Base-by-base conservation (phyloP, 1,140 invertebrate species). In the Brachionus sp. region DNA sequence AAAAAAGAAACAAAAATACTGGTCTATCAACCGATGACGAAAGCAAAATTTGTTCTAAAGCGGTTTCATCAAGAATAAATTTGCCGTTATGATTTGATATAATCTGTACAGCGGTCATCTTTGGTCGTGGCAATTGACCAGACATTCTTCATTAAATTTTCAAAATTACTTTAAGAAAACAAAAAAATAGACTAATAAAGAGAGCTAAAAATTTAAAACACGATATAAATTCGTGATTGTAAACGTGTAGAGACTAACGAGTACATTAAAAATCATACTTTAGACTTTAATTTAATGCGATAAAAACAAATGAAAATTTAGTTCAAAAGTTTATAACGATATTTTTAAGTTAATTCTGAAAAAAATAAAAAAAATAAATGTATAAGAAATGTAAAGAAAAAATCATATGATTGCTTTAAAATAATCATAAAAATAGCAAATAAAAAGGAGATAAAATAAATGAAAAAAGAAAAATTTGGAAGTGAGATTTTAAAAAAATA, bases 1-100 rank as follows among this genome's bases (percentile, higher is more conserved):
- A 3, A 10, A 3, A 75, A 9, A 9, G 9, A 0, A 19, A 46
- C 4, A 42, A 6, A 42, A 46, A 19, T 75, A 75, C 70, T 25
- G 70, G 70, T 75, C 19, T 44, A 29, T 75, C 19, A 12, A 19
- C 12, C 6, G 1, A 2, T 6, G 70, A 13, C 9, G 39, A 25
- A 23, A 25, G 12, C 39, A 75, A 46, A 46, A 75, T 75, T 10
- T 13, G 19, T 39, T 9, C 44, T 10, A 75, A 19, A 25, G n/a
- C 42, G 2, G 25, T 5, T 33, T 75, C 70, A 25, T 75, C 42
- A 5, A 75, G 16, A 23, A 44, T 10, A 75, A 75, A 75, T 29
- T 75, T 75, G 9, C 70, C 70, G 46, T 75, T 75, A 13, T 46
- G 42, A 19, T 75, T 75, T 3, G 37, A 44, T 46, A 75, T 50